Conservation (phyloP, 2,113 vertebrate genomes). For the Sapajus apella region DNA sequence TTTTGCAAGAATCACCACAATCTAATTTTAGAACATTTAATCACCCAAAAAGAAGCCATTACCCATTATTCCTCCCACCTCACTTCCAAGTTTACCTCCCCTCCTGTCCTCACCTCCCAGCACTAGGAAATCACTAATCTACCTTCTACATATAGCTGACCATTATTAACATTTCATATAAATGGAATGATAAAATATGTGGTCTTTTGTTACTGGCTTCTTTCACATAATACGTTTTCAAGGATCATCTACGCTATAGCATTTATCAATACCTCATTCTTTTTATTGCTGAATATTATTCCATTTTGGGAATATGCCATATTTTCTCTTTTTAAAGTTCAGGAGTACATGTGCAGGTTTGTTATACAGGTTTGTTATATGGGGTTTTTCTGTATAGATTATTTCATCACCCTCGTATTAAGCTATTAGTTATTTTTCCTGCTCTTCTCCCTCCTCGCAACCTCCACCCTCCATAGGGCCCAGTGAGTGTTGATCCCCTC, state of each 20-base stretch:
- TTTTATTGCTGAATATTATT: background rate
- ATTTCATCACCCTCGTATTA: no score
- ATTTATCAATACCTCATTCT: background rate
- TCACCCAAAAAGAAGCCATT: background rate
- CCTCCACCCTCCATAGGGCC: no score
- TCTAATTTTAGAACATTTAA: slow-evolving; percentile 33
- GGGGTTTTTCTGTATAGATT: no score
- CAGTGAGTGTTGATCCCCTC: no score
- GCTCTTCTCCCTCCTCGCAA: no score
- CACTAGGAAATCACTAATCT: background rate
- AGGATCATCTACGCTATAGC: background rate
- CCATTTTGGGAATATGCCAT: background rate
- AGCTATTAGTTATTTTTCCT: no score
- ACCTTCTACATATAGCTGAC: background rate
- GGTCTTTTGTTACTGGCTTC: background rate
- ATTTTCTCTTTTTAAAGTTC: background rate
- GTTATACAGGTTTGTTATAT: no score
- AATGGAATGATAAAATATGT: background rate
- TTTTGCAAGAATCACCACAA: background rate
- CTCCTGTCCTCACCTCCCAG: background rate
- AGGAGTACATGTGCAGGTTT: no score
- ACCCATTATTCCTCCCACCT: background rate
- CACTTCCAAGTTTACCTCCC: background rate
- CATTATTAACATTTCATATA: background rate
- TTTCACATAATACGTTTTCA: background rate